Base-by-base conservation (phyloP, 2,113 vertebrate genomes). In the Prionailurus viverrinus region DNA sequence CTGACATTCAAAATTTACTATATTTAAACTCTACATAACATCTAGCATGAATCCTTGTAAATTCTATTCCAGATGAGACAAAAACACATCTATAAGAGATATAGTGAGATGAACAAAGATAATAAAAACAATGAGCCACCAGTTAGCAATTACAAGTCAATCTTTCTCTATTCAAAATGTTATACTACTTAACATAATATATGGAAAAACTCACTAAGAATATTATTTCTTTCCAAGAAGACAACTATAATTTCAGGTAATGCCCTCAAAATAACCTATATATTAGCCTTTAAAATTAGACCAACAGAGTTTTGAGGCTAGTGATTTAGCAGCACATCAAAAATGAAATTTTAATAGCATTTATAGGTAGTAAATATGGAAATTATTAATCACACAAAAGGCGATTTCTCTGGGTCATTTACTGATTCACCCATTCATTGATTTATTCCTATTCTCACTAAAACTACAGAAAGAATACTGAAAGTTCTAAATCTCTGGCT, bases 381-480 rank as follows among this genome's bases (percentile, higher is more conserved):
- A 15, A 81, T 89, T 53, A 89, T 83, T 73, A 79, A 93, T 88
- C 29, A 95, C 23, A 95, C 33, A 3, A 85, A 74, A 91, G 33
- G 9, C 7, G 31, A 53, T 65, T 63, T 85, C 39, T 76, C 39
- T 53, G 27, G 8, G 80, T 63, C 27, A 58, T 55, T 86, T 86
- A 81, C 58, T 91, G 53, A 92, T 87, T 53, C 19, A 87, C 10
- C 18, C 39, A 79, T 53, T 36, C 41, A 73, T 31, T 95, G 39
- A 69, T 65, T 61, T 88, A 91, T 79, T 78, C 48, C 58, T 48
- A 4, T 48, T 31, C 12, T 63, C 21, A 83, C 39, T 87, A 87
- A 76, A 25, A 93, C 36, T 19, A 5, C 14, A 39, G n/a, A 94
- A 96, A 96, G 13, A 16, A 16, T 63, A 25, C 68, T 96, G 29